These are phyloP conservation scores for Eumeta japonica DNA, from an alignment of 1,140 invertebrate genomes.

Conservation along the genomic window DNA sequence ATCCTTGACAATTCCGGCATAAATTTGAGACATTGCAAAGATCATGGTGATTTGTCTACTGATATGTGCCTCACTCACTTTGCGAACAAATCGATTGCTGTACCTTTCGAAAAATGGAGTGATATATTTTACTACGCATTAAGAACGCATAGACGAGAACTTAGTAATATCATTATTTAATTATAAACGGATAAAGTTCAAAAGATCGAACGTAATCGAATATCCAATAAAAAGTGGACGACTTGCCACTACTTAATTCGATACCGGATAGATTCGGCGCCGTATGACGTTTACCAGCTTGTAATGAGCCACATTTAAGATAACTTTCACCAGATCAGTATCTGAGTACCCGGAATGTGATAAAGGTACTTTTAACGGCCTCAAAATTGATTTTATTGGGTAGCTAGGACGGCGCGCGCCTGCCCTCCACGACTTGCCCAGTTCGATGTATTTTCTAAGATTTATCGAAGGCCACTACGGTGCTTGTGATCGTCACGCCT, in stretches of 20 bases:
- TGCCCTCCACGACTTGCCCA: slow-evolving; percentile 13
- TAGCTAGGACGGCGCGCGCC: slow-evolving; percentile 15
- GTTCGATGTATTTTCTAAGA: slow-evolving; percentile 41
- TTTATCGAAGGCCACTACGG: slow-evolving; percentile 43
- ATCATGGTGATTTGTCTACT: no score
- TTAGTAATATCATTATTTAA: not conserved
- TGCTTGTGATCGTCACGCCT: not conserved
- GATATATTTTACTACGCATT: not conserved
- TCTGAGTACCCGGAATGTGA: slow-evolving; percentile 49
- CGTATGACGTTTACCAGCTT: no score
- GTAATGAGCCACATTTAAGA: slow-evolving; percentile 43
- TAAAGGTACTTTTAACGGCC: slow-evolving; percentile 53
- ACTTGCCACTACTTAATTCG: not conserved
- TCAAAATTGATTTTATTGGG: slow-evolving; percentile 42
- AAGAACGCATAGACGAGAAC: not conserved
- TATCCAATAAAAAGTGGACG: not conserved
- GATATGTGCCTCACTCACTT: no score
- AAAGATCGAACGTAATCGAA: not conserved
- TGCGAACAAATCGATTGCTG: no score
- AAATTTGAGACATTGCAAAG: no score
- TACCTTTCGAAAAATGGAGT: no score
- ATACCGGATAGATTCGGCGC: not conserved
- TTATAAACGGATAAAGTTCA: not conserved
- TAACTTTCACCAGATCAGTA: slow-evolving; percentile 49
- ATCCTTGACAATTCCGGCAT: no score